phyloP scores from a whole-genome alignment of 1,140 invertebrate genomes.

The Hylaeus anthracinus region DNA sequence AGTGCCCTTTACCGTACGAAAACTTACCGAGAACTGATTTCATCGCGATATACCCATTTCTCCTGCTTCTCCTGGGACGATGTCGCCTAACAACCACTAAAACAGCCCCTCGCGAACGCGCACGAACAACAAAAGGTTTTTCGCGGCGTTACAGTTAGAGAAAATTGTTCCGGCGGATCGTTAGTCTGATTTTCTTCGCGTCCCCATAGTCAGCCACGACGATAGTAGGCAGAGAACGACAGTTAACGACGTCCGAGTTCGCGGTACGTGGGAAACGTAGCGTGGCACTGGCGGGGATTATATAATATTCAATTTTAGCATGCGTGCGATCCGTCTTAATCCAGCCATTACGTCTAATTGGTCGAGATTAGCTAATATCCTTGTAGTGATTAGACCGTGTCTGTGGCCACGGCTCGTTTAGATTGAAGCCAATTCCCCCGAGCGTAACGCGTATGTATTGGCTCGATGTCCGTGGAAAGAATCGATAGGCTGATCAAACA shows the following conservation, averaged over 20 bases:
- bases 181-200: constrained; percentile 49
- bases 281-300: constrained; percentile 51
- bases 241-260: constrained; percentile 38
- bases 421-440: constrained; percentile 66
- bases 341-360: constrained; percentile 72
- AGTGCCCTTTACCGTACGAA: neutral
- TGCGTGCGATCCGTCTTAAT: constrained; percentile 70
- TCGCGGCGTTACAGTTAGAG: constrained; percentile 17
- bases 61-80: neutral
- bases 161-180: constrained; percentile 46
- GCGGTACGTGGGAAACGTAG: constrained; percentile 60
- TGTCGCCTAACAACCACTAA: constrained; percentile 7
- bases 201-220: constrained; percentile 33
- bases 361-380: constrained; percentile 72
- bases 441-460: constrained; percentile 40
- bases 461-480: constrained; percentile 26
- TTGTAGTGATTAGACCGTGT: constrained; percentile 67
- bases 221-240: constrained; percentile 44
- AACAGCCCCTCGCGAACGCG: neutral
- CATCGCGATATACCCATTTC: neutral
- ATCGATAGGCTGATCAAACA: constrained; percentile 56
- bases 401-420: constrained; percentile 63
- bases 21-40: neutral
- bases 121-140: constrained; percentile 33
- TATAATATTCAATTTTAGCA: constrained; percentile 72